Conservation (phyloP, 1,140 invertebrate species). For the Anoplolepis gracilipes region DNA sequence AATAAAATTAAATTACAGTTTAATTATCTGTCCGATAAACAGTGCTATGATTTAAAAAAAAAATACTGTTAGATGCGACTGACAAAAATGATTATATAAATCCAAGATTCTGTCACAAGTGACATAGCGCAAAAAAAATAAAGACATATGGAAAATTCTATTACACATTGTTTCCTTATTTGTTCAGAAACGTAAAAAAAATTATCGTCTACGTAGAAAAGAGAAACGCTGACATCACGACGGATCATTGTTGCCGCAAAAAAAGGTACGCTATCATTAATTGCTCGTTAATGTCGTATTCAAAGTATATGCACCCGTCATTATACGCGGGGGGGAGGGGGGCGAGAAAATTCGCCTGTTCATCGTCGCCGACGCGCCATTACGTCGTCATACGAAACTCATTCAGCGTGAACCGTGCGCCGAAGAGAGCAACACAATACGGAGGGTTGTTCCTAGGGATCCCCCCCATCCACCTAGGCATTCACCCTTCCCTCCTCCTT, state of each 20-base stretch:
- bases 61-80: background rate
- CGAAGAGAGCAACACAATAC: constrained; percentile 50
- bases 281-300: constrained; percentile 38
- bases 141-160: background rate
- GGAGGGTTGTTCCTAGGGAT: constrained; percentile 37
- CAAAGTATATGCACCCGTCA: constrained; percentile 46
- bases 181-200: constrained; percentile 11
- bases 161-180: background rate
- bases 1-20: background rate
- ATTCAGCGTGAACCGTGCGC: constrained; percentile 28
- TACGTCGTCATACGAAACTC: constrained; percentile 59
- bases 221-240: constrained; percentile 2
- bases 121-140: background rate
- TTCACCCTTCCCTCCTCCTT: background rate
- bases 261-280: constrained; percentile 35
- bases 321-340: background rate
- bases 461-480: background rate
- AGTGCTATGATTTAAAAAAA: too few relatives aligned
- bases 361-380: constrained; percentile 46
- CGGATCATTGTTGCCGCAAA: background rate
- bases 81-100: background rate
- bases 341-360: constrained; percentile 32
- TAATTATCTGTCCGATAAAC: background rate
- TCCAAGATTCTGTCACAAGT: background rate
- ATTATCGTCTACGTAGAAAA: background rate